Percentiles rank a stretch among this genome's conserved stretches.
Conservation (phyloP, 2,888 invertebrate species). For the Sympetrum striolatum region DNA sequence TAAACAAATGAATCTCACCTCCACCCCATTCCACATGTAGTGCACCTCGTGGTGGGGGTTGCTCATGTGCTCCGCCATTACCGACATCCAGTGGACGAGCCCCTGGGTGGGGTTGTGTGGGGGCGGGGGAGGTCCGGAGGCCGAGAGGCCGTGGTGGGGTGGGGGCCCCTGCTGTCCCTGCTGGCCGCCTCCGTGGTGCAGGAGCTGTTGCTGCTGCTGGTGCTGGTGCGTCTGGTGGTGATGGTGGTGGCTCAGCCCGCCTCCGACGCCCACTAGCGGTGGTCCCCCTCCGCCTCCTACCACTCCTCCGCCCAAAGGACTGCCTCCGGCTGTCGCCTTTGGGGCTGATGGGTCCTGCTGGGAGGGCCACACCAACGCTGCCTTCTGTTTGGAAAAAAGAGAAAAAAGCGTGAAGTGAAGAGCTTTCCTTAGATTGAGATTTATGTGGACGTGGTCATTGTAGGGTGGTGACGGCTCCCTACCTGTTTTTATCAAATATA, state of each 20-base stretch:
- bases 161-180: slow-evolving; percentile 48
- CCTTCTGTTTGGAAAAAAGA: slow-evolving; percentile 58
- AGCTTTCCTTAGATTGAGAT: neutral
- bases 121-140: slow-evolving; percentile 46
- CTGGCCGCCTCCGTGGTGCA: slow-evolving; percentile 58
- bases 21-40: slow-evolving; percentile 66
- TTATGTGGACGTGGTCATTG: neutral
- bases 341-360: slow-evolving; percentile 55
- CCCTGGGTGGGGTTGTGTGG: slow-evolving; percentile 71
- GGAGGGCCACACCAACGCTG: slow-evolving; percentile 64
- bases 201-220: slow-evolving; percentile 28
- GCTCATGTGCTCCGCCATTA: slow-evolving; percentile 95
- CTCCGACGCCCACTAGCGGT: slow-evolving; percentile 45
- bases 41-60: slow-evolving; percentile 70
- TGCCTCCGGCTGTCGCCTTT: slow-evolving; percentile 55
- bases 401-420: neutral
- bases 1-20: slow-evolving; percentile 53
- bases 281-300: slow-evolving; percentile 68
- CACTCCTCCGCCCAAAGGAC: slow-evolving; percentile 59
- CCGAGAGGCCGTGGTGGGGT: slow-evolving; percentile 42
- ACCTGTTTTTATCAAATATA: neutral
- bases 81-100: slow-evolving; percentile 95
- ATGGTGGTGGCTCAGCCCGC: slow-evolving; percentile 51
- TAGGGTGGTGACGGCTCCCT: neutral
- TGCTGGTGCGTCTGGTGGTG: slow-evolving; percentile 22